A percentile compares a stretch with the other conserved stretches of the same genome.
These are phyloP conservation scores for Tillus elongatus DNA, from an alignment of 2,888 invertebrate genomes.

Conservation along the genomic window DNA sequence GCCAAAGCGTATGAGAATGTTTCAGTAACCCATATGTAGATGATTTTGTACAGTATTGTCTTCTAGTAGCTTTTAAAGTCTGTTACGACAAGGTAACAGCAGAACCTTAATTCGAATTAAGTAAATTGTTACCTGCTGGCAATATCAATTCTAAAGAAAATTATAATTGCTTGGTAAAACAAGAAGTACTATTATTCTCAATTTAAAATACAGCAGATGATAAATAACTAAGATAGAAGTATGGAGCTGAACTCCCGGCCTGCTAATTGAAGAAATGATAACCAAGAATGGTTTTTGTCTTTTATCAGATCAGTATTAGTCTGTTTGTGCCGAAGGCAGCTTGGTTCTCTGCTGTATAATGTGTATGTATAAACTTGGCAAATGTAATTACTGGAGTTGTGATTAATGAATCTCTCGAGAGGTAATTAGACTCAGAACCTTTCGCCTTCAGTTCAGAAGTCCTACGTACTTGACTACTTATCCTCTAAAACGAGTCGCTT, in stretches of 20 bases:
- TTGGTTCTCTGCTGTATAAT: not conserved
- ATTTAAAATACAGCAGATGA: constrained; percentile 1
- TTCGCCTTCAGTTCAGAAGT: constrained; percentile 37
- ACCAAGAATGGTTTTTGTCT: constrained; percentile 3
- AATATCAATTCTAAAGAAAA: too few relatives aligned
- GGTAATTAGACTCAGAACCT: constrained; percentile 43
- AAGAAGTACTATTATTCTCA: too few relatives aligned
- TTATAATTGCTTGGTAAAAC: too few relatives aligned
- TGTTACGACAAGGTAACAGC: too few relatives aligned
- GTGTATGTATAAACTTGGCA: constrained; percentile 36
- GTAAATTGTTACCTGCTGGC: too few relatives aligned
- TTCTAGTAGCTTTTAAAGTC: too few relatives aligned
- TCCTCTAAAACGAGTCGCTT: too few relatives aligned
- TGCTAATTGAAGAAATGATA: constrained; percentile 3
- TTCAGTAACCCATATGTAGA: too few relatives aligned
- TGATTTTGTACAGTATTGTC: too few relatives aligned
- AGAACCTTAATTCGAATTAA: too few relatives aligned
- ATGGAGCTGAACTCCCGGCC: not conserved
- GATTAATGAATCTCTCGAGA: constrained; percentile 44
- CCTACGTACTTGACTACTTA: too few relatives aligned
- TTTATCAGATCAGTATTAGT: constrained; percentile 3
- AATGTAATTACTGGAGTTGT: constrained; percentile 42
- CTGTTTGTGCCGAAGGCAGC: not conserved
- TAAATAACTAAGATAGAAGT: not conserved
- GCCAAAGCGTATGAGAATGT: too few relatives aligned